A percentile compares a stretch with the other conserved stretches of the same genome.
Evolutionary conservation across 2,888 invertebrate genomes (phyloP).

Genomic region (Orchesella flavescens): DNA sequence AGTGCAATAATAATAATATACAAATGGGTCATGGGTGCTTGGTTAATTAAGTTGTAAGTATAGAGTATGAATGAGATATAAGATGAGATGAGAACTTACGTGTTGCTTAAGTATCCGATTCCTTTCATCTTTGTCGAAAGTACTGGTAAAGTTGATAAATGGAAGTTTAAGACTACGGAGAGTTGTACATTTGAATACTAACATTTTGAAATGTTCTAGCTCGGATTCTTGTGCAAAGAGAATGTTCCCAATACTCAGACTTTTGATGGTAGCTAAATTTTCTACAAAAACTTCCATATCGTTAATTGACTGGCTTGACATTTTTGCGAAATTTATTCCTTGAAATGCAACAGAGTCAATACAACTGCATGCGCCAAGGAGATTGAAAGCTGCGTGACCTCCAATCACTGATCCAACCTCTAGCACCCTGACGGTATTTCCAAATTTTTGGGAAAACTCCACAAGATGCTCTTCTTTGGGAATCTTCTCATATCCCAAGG

Average conservation of each 20-base stretch:
- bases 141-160: constrained; percentile 52
- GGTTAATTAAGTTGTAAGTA: too few relatives aligned
- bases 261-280: constrained; percentile 34
- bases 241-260: constrained; percentile 57
- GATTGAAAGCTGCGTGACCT: constrained; percentile 40
- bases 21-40: too few relatives aligned
- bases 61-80: too few relatives aligned
- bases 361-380: constrained; percentile 23
- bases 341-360: constrained; percentile 46
- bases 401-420: constrained; percentile 53
- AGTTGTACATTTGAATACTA: constrained; percentile 40
- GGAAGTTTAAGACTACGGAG: constrained; percentile 47
- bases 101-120: constrained; percentile 44
- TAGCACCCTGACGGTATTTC: constrained; percentile 29
- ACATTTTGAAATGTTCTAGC: constrained; percentile 45
- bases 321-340: constrained; percentile 53
- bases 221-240: constrained; percentile 39
- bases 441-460: constrained; percentile 47
- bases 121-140: constrained; percentile 34
- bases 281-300: constrained; percentile 1
- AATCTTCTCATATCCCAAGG: constrained; percentile 52
- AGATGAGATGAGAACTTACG: too few relatives aligned
- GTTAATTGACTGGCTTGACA: background rate
- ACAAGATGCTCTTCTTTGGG: constrained; percentile 47
- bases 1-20: too few relatives aligned